Conservation (phyloP, 23 tunicate species). For the Pegea sp. region DNA sequence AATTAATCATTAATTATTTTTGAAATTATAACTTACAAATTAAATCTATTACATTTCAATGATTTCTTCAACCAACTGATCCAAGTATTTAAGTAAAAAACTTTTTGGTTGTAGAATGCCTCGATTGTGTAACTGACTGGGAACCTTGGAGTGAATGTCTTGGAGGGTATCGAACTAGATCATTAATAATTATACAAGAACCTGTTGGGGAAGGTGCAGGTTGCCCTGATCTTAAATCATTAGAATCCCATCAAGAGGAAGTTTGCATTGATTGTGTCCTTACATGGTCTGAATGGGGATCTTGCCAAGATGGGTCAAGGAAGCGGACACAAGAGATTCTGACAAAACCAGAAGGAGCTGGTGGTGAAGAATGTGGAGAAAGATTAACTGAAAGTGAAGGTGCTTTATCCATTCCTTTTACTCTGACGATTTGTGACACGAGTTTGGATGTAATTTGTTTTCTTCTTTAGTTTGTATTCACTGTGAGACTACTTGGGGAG, state of each 20-base stretch:
- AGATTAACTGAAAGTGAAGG: slow-evolving; percentile 9
- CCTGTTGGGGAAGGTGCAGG: slow-evolving; percentile 29
- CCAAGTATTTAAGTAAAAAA: no score
- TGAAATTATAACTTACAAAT: no score
- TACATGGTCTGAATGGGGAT: slow-evolving; percentile 58
- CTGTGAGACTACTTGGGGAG: slow-evolving; percentile 16
- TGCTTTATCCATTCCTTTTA: no score
- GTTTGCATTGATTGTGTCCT: slow-evolving; percentile 53
- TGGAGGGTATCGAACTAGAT: slow-evolving; percentile 10
- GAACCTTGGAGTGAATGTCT: slow-evolving; percentile 23
- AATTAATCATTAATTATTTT: no score
- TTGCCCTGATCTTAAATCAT: slow-evolving; percentile 24
- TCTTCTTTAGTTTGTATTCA: slow-evolving; percentile 16
- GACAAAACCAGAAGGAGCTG: slow-evolving; percentile 13
- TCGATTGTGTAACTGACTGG: slow-evolving; percentile 46
- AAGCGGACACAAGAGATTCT: slow-evolving; percentile 11
- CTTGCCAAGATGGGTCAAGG: slow-evolving; percentile 26
- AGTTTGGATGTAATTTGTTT: no score
- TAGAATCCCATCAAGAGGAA: no score
- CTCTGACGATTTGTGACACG: no score
- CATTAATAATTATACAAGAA: slow-evolving; percentile 7
- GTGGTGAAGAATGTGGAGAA: slow-evolving; percentile 22
- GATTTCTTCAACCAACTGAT: no score
- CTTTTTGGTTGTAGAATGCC: slow-evolving; percentile 42
- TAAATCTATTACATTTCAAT: no score